phyloP scores from a whole-genome alignment of 2,888 invertebrate species.

The Pilophorus perplexus region DNA sequence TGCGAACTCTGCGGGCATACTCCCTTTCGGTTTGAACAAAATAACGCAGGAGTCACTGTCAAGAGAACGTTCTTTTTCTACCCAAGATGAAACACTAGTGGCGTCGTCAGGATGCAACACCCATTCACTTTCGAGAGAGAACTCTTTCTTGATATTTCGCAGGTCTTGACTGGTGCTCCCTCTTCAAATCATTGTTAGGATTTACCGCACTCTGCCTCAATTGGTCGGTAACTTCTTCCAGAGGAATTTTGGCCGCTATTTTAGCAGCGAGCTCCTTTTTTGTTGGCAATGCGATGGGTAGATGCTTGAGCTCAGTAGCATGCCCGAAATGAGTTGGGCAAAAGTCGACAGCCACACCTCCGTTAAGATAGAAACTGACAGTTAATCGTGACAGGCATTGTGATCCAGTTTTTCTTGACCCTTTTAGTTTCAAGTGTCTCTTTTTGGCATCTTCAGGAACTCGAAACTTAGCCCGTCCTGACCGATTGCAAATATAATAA shows the following conservation, averaged over 20 bases:
- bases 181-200: background rate
- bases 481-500: background rate
- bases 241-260: conserved; percentile 6
- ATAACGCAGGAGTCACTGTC: conserved; percentile 17
- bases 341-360: background rate
- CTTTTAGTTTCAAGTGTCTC: conserved; percentile 1
- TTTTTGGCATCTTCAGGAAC: background rate
- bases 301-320: background rate
- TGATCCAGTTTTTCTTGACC: background rate
- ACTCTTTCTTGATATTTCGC: conserved; percentile 10
- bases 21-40: conserved; percentile 8
- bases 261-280: background rate
- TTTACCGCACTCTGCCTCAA: too few species aligned
- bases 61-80: background rate
- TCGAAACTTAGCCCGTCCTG: background rate
- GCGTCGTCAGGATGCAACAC: conserved; percentile 3
- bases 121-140: conserved; percentile 17
- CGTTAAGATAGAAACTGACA: background rate
- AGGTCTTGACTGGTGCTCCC: conserved; percentile 8
- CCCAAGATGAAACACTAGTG: background rate
- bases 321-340: background rate
- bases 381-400: conserved; percentile 5
- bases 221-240: conserved; percentile 1
- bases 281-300: background rate
- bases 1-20: background rate